Base-by-base conservation (phyloP, 2,888 invertebrate species). In the Rapana venosa region DNA sequence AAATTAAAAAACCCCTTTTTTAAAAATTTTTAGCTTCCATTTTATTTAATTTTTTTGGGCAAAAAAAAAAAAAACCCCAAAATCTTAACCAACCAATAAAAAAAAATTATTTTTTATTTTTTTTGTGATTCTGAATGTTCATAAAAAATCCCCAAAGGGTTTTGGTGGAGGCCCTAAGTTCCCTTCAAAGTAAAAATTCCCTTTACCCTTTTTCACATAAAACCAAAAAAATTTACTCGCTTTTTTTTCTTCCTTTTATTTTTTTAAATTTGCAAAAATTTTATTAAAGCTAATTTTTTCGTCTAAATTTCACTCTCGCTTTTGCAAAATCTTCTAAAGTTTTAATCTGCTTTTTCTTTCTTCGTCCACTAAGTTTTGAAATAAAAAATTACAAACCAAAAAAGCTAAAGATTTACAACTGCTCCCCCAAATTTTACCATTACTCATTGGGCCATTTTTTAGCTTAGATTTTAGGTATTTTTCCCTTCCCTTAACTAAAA, bases 281-380 rank as follows among this genome's bases (percentile, higher is more conserved):
- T 74, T n/a, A n/a, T n/a, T 74, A 74, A 74, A 74, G 74, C 74
- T 74, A 47, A n/a, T n/a, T 74, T 74, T n/a, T 74, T 74, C 26
- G 5, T n/a, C 26, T 5, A 1, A 26, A 70, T 74, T 74, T n/a
- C 8, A n/a, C 74, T 74, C 74, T 74, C n/a, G 74, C 74, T n/a
- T 74, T 74, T 74, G 26, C n/a, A n/a, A 74, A n/a, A 74, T 74
- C n/a, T 74, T 74, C 74, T n/a, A 74, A n/a, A n/a, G 74, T n/a
- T 74, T n/a, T 74, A n/a, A 74, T 74, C 74, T 8, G 26, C 2
- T 4, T 13, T 74, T 74, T 74, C 8, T n/a, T 74, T 74, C 74
- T 74, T 74, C n/a, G 4, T 74, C 74, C n/a, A n/a, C 8, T 74
- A 74, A 74, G 74, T 74, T 74, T 74, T 74, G 74, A 74, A 74